A percentile compares a stretch with the other conserved stretches of the same genome.
These are phyloP conservation scores for Macquaria ambigua DNA, from an alignment of 2,113 vertebrate genomes.

Conservation along the genomic window DNA sequence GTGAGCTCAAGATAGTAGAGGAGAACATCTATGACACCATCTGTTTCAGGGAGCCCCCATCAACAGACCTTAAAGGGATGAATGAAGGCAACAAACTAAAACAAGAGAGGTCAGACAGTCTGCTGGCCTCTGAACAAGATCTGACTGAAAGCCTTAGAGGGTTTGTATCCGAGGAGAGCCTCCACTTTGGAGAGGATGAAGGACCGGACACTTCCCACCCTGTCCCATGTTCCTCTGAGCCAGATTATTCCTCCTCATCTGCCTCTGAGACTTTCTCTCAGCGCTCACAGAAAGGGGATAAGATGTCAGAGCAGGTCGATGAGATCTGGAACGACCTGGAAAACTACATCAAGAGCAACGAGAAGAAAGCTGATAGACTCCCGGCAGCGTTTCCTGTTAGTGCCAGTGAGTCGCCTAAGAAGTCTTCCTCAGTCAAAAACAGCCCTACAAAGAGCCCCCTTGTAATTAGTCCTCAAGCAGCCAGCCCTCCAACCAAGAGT, in stretches of 20 bases:
- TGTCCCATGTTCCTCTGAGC: slow-evolving; percentile 72
- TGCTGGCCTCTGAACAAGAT: slow-evolving; percentile 86
- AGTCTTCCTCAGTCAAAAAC: slow-evolving; percentile 56
- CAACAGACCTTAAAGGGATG: slow-evolving; percentile 59
- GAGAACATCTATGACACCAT: slow-evolving; percentile 96
- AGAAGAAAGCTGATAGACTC: slow-evolving; percentile 92
- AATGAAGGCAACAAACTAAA: slow-evolving; percentile 67
- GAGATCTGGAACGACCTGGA: slow-evolving; percentile 99
- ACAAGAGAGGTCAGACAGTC: slow-evolving; percentile 66
- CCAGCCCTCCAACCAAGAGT: slow-evolving; percentile 58
- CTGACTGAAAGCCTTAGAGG: slow-evolving; percentile 81
- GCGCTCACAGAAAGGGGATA: slow-evolving; percentile 86
- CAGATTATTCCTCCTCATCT: slow-evolving; percentile 84
- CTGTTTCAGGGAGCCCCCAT: slow-evolving; percentile 84
- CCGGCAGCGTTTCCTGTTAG: slow-evolving; percentile 95
- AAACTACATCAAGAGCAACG: slow-evolving; percentile 97
- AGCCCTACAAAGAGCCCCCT: slow-evolving; percentile 55
- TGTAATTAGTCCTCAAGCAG: slow-evolving; percentile 18
- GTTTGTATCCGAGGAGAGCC: slow-evolving; percentile 91
- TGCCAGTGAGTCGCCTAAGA: slow-evolving; percentile 57
- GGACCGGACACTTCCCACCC: slow-evolving; percentile 57
- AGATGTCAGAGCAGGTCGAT: slow-evolving; percentile 93
- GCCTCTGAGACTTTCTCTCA: slow-evolving; percentile 83
- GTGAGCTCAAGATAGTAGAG: slow-evolving; percentile 88
- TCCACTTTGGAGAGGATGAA: slow-evolving; percentile 88